Conservation (phyloP, 2,113 vertebrate genomes). For the Calypte anna region DNA sequence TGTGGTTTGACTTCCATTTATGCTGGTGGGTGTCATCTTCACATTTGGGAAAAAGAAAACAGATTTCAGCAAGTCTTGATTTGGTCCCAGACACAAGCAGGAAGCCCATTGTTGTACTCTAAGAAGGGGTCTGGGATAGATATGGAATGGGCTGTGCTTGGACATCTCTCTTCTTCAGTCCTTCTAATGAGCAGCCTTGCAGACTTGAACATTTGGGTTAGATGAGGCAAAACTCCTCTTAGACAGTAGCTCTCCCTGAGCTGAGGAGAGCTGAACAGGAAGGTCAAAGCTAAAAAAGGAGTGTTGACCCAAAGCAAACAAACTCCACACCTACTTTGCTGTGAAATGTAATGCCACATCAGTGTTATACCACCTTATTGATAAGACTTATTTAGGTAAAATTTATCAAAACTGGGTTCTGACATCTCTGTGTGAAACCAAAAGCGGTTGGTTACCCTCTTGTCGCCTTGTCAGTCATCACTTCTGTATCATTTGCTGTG, state of each 20-base stretch:
- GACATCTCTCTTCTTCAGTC: not conserved
- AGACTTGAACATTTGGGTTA: not conserved
- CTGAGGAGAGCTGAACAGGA: not conserved
- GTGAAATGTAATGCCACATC: not conserved
- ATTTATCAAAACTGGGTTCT: not conserved
- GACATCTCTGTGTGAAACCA: not conserved
- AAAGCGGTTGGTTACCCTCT: not conserved
- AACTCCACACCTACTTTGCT: not conserved
- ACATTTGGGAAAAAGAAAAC: not conserved
- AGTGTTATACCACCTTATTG: not conserved
- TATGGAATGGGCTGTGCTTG: not conserved
- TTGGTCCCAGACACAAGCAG: not conserved
- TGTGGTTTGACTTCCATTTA: not conserved
- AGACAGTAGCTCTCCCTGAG: not conserved
- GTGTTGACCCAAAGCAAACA: not conserved
- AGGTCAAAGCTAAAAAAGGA: not conserved
- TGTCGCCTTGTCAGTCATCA: not conserved
- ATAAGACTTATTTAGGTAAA: not conserved
- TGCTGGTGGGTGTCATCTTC: not conserved
- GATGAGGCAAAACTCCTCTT: not conserved
- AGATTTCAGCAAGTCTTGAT: not conserved
- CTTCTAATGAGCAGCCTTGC: not conserved
- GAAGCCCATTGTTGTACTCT: not conserved
- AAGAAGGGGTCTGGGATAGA: not conserved
- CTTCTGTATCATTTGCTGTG: not conserved